Conservation (phyloP, 2,113 vertebrate genomes). For the Scatophagus argus region DNA sequence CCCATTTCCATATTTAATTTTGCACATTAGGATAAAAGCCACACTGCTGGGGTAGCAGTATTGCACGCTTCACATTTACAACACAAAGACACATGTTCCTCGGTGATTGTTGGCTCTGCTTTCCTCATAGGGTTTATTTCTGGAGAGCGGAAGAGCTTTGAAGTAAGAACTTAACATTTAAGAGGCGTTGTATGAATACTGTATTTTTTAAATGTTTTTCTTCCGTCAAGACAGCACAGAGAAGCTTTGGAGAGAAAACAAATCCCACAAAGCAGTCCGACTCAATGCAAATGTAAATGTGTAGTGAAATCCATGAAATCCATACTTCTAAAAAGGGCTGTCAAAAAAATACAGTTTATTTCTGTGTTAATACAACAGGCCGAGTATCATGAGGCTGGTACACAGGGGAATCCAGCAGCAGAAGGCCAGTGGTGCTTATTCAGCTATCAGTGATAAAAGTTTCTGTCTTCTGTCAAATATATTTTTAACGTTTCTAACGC, state of each 20-base stretch:
- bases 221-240: background rate
- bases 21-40: conserved; percentile 46
- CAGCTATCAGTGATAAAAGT: background rate
- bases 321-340: conserved; percentile 9
- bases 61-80: conserved; percentile 17
- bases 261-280: conserved; percentile 39
- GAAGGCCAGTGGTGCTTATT: background rate
- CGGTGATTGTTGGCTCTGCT: conserved; percentile 12
- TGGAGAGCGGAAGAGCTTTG: conserved; percentile 45
- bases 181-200: conserved; percentile 10
- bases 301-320: conserved; percentile 39
- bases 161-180: conserved; percentile 42
- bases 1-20: conserved; percentile 45
- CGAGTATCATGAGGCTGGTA: background rate
- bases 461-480: background rate
- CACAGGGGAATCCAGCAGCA: background rate
- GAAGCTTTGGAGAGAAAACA: conserved; percentile 35
- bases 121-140: conserved; percentile 50
- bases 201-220: background rate
- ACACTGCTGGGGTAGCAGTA: conserved; percentile 13
- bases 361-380: background rate
- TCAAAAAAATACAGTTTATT: conserved; percentile 19
- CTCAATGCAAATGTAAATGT: conserved; percentile 47
- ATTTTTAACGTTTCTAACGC: background rate
- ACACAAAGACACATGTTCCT: conserved; percentile 46